These are phyloP conservation scores for Semicossyphus pulcher DNA, from an alignment of 2,113 vertebrate species.

Conservation along the genomic window DNA sequence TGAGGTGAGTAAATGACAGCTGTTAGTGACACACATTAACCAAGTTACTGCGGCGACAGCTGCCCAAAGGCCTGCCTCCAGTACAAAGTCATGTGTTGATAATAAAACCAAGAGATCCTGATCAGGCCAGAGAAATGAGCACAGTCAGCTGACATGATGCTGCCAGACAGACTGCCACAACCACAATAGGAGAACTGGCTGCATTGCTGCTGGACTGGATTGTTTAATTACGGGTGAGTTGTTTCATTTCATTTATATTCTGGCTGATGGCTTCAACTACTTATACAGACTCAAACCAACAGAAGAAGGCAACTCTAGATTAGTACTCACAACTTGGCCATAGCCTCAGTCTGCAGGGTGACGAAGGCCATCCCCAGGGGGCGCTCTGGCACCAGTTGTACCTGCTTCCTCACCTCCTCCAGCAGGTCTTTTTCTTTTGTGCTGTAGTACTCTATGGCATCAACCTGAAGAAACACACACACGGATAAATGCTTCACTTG, in stretches of 20 bases:
- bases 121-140: not conserved
- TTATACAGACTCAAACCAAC: no score
- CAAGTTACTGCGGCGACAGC: not conserved
- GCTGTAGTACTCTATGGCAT: slow-evolving; percentile 91
- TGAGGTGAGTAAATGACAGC: slow-evolving; percentile 63
- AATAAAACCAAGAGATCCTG: not conserved
- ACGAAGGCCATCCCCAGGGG: slow-evolving; percentile 94
- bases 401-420: slow-evolving; percentile 80
- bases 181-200: not conserved
- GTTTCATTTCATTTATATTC: no score
- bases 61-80: not conserved
- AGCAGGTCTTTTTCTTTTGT: slow-evolving; percentile 80
- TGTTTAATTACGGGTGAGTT: not conserved
- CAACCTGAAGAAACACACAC: slow-evolving; percentile 82
- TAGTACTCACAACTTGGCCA: slow-evolving; percentile 91
- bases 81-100: not conserved
- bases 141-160: not conserved
- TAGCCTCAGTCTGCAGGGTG: slow-evolving; percentile 90
- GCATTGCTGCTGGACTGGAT: not conserved
- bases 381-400: slow-evolving; percentile 69
- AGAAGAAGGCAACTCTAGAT: not conserved
- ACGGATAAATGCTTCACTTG: not conserved
- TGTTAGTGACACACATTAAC: slow-evolving; percentile 18
- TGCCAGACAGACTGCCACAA: not conserved
- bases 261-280: no score